Base-by-base conservation (phyloP, 2,113 vertebrate species). In the Elanus axillaris region DNA sequence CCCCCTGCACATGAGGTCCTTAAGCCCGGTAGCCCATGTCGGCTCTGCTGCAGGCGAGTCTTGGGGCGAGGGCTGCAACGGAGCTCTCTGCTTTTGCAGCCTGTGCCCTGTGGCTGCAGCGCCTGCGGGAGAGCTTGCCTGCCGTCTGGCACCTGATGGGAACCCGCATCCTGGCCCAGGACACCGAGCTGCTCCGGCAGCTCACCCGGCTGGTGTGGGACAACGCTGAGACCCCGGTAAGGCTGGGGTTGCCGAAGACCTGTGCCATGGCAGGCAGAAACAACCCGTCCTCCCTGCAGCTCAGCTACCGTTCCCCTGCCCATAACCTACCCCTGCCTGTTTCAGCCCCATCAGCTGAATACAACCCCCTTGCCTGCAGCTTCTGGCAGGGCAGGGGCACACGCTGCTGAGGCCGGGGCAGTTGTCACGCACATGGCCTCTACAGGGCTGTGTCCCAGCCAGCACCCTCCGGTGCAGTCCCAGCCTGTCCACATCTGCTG, bases 171-270 rank as follows among this genome's bases (percentile, higher is more conserved):
- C 93, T 99, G 82, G 69, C 74, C 4, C 96, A 96, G 32, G 53
- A 95, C 60, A 45, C 97, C 5, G 21, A 76, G 32, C 96, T 98
- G 25, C 97, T 96, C 72, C 95, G 81, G 50, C 88, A 92, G 43
- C 97, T 99, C 73, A 90, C 94, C 56, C 97, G 98, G 88, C 95
- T 99, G 26, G 86, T 98, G 74, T 99, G 99, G 99, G 98, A 97
- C 97, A 98, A 98, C 4, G 98, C 98, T 11, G 99, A 99, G 95
- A 98, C 98, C 42, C 99, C 97, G 21, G 99, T 99, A 97, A 98
- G 68, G 50, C 58, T 14, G 20, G 1, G 0, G 11, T 32, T 36
- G 27, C 27, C 1, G 1, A 27, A 21, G 31, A 20, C 32, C 68
- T 0, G 0, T 27, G 6, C 32, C 9, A 13, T 5, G 0, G 29